A percentile compares a stretch with the other conserved stretches of the same genome.
phyloP scores from a whole-genome alignment of 2,113 vertebrate genomes.

The Ptilonorhynchus violaceus region DNA sequence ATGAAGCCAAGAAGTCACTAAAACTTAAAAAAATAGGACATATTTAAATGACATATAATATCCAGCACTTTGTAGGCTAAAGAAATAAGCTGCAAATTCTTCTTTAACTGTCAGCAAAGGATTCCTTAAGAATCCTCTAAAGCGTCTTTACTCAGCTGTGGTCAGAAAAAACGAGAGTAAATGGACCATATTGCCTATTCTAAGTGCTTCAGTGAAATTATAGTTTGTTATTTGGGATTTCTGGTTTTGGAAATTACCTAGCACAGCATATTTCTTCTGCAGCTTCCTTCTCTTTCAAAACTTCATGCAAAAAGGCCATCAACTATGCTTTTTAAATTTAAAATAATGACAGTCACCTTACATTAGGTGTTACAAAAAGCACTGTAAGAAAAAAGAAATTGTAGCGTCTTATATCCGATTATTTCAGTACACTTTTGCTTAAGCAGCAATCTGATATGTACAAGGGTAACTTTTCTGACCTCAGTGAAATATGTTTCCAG shows the following conservation, averaged over 20 bases:
- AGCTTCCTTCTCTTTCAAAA: background rate
- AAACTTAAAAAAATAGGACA: background rate
- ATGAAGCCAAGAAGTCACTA: background rate
- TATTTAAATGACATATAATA: background rate
- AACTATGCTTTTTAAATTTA: background rate
- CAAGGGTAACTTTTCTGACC: background rate
- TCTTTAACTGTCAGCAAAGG: background rate
- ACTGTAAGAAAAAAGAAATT: background rate
- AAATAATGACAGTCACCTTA: background rate
- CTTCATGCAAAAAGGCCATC: background rate
- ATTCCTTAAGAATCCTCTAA: conserved; percentile 2
- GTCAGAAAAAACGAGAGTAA: background rate
- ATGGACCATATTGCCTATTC: background rate
- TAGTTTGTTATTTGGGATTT: conserved; percentile 2
- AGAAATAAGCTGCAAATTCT: background rate
- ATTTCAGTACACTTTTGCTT: background rate
- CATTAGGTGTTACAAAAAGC: background rate
- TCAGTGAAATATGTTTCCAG: background rate
- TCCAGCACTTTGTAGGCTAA: background rate
- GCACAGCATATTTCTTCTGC: background rate
- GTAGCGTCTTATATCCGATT: background rate
- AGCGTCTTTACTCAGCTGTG: background rate
- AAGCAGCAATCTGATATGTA: background rate
- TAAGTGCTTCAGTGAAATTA: conserved; percentile 28
- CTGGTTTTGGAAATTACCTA: conserved; percentile 14